Evolutionary conservation across 2,888 invertebrate species (phyloP).

Genomic region (Anodontia alba): DNA sequence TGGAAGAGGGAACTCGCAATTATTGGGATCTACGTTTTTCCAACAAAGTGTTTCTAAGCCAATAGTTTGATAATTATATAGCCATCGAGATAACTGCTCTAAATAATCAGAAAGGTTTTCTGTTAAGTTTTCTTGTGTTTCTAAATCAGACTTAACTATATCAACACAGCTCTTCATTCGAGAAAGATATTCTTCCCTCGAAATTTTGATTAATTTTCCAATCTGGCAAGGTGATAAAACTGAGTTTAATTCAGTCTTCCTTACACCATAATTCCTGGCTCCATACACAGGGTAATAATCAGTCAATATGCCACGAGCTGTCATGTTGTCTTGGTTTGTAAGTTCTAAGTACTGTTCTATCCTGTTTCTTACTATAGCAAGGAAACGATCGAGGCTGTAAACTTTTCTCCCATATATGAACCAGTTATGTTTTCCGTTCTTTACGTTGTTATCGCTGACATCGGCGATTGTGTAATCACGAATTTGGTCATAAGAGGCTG

Average conservation of each 20-base stretch:
- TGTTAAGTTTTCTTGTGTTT: neutral
- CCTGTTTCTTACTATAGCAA: neutral
- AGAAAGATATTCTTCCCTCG: conserved; percentile 23
- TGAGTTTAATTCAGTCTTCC: conserved; percentile 24
- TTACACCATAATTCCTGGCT: conserved; percentile 18
- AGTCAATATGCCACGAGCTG: neutral
- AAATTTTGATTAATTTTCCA: conserved; percentile 33
- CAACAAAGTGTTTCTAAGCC: conserved; percentile 20
- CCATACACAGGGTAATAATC: conserved; percentile 9
- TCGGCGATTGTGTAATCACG: conserved; percentile 41
- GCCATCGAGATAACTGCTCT: conserved; percentile 61
- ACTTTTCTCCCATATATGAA: conserved; percentile 59
- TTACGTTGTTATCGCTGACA: conserved; percentile 51
- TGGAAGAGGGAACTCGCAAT: conserved; percentile 61
- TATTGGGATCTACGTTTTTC: conserved; percentile 38
- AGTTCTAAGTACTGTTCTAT: neutral
- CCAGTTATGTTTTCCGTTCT: conserved; percentile 42
- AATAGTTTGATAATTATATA: conserved; percentile 51
- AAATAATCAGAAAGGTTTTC: conserved; percentile 53
- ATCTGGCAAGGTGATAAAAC: conserved; percentile 38
- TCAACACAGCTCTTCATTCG: conserved; percentile 41
- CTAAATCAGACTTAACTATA: conserved; percentile 17
- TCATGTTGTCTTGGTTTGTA: neutral
- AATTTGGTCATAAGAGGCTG: neutral
- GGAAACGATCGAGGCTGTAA: conserved; percentile 34